Conservation (phyloP, 1,140 invertebrate species). For the Lutraria rhynchaena region DNA sequence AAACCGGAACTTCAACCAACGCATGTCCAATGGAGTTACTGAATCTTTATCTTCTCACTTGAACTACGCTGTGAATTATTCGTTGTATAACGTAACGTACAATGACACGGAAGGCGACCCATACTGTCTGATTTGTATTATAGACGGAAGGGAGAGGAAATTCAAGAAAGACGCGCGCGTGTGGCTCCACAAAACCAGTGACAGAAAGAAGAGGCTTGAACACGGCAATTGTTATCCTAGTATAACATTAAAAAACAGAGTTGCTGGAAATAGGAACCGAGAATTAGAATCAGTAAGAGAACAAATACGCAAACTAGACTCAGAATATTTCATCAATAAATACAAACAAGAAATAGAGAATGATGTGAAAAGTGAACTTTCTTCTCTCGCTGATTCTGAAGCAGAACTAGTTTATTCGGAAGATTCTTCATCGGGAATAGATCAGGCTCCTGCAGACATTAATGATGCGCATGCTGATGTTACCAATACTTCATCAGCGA, state of each 20-base stretch:
- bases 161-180: conserved; percentile 36
- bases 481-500: background rate
- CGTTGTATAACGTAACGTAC: conserved; percentile 34
- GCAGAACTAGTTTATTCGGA: conserved; percentile 36
- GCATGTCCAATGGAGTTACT: background rate
- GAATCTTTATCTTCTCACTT: background rate
- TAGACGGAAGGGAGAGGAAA: conserved; percentile 11
- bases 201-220: conserved; percentile 12
- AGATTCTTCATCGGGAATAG: background rate
- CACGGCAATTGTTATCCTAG: background rate
- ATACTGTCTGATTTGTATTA: conserved; percentile 27
- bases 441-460: background rate
- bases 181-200: conserved; percentile 45
- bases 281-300: conserved; percentile 7
- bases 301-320: too few relatives aligned
- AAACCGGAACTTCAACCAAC: conserved; percentile 30
- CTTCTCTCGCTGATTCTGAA: conserved; percentile 31
- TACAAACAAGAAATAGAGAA: background rate
- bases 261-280: background rate
- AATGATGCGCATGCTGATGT: background rate
- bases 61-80: conserved; percentile 27
- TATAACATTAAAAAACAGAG: background rate
- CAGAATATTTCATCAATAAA: too few relatives aligned
- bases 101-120: conserved; percentile 12
- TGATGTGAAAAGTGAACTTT: conserved; percentile 7